Conservation (phyloP, 2,797 vertebrate genomes). For the Halcyon chelicuti region DNA sequence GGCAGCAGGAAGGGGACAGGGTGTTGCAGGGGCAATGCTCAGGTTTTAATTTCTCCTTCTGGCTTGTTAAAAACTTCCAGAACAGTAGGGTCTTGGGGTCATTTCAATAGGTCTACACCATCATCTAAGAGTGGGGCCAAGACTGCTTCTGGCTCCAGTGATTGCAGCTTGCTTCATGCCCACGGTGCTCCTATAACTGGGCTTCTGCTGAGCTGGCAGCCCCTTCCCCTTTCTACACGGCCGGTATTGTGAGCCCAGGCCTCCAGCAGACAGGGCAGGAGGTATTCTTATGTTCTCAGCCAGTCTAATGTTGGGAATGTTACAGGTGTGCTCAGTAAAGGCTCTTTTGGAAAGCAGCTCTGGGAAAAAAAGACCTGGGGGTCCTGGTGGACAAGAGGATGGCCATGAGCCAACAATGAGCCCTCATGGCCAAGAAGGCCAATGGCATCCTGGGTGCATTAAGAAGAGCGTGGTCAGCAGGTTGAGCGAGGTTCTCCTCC, state of each 20-base stretch:
- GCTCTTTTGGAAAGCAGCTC: too few species aligned
- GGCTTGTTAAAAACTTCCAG: neutral
- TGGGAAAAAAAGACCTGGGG: too few species aligned
- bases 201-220: neutral
- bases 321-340: too few species aligned
- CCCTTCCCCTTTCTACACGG: neutral
- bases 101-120: rapidly evolving
- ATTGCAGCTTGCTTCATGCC: neutral
- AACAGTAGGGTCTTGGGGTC: too few species aligned
- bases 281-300: too few species aligned
- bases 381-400: too few species aligned
- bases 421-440: too few species aligned
- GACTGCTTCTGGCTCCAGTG: neutral
- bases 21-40: neutral
- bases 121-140: neutral
- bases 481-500: too few species aligned
- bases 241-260: neutral
- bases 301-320: neutral
- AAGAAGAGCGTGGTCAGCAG: too few species aligned
- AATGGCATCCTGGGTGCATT: too few species aligned
- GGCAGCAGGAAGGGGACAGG: neutral
- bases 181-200: neutral
- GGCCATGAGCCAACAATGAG: too few species aligned
- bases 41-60: neutral
- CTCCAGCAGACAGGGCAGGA: neutral